These are phyloP conservation scores for Pogonophryne albipinna DNA, from an alignment of 2,797 vertebrate species.

Conservation along the genomic window DNA sequence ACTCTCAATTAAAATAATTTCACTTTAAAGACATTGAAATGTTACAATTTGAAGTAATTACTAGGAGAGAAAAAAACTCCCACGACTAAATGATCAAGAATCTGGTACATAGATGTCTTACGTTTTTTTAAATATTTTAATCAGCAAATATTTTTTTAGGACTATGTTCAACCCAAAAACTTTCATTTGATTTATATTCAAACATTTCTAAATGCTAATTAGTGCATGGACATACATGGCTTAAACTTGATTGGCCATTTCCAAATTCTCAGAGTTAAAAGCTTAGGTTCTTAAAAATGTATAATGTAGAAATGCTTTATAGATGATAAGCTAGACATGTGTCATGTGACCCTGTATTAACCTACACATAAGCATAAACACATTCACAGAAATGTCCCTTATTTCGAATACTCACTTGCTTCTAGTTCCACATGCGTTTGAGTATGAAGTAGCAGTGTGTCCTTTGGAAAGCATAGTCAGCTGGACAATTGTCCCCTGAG, in stretches of 20 bases:
- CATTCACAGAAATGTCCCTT: not conserved
- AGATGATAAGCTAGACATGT: too few species aligned
- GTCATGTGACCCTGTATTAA: too few species aligned
- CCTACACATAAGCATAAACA: not conserved
- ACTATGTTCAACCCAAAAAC: not conserved
- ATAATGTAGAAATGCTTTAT: too few species aligned
- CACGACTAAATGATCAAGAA: not conserved
- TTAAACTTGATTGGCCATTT: too few species aligned
- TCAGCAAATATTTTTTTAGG: not conserved
- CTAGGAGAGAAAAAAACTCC: not conserved
- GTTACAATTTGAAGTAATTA: not conserved
- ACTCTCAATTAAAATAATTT: not conserved
- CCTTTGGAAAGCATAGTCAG: constrained; percentile 34
- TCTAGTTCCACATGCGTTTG: constrained; percentile 4
- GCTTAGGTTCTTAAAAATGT: too few species aligned
- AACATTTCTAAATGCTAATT: not conserved
- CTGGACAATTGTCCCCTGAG: constrained; percentile 26
- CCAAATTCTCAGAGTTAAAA: too few species aligned
- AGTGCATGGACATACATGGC: not conserved
- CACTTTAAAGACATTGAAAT: not conserved
- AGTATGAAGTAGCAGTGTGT: constrained; percentile 21
- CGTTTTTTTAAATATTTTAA: not conserved
- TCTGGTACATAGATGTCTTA: not conserved
- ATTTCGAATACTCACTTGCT: constrained; percentile 7
- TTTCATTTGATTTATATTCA: not conserved